Evolutionary conservation across 2,113 vertebrate species (phyloP).

Genomic region (Cichladusa arquata): DNA sequence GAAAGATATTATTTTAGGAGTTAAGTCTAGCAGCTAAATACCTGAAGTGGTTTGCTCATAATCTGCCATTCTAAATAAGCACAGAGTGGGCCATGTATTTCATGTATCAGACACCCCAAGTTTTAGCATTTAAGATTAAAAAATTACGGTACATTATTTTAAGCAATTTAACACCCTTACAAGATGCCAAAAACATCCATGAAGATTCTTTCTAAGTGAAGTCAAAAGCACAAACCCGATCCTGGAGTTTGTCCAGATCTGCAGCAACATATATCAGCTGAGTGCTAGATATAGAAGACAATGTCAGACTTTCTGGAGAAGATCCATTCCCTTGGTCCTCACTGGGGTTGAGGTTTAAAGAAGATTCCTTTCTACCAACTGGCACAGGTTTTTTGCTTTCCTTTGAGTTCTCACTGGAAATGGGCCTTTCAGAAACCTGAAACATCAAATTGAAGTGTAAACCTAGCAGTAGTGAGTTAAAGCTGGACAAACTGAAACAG

Average conservation of each 20-base stretch:
- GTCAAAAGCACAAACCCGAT: slow-evolving; percentile 74
- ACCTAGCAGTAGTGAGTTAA: not conserved
- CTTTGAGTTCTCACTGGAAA: slow-evolving; percentile 75
- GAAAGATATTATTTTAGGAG: not conserved
- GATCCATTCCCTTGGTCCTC: slow-evolving; percentile 80
- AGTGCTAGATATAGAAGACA: slow-evolving; percentile 78
- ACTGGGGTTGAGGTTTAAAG: slow-evolving; percentile 70
- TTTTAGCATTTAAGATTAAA: not conserved
- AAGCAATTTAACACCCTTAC: not conserved
- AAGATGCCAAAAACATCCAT: not conserved
- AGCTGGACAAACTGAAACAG: not conserved
- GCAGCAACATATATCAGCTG: slow-evolving; percentile 84
- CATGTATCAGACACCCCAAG: not conserved
- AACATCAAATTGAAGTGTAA: not conserved
- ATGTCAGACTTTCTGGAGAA: slow-evolving; percentile 52
- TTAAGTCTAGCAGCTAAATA: not conserved
- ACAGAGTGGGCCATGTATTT: not conserved
- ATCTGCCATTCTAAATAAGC: not conserved
- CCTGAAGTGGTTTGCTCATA: not conserved
- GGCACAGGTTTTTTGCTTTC: slow-evolving; percentile 75
- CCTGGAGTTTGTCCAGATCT: slow-evolving; percentile 87
- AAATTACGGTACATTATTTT: not conserved
- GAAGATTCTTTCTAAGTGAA: not conserved
- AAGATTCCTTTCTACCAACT: slow-evolving; percentile 77
- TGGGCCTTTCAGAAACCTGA: slow-evolving; percentile 81